Conservation (phyloP, 2,888 invertebrate species). For the Cephus nigrinus region DNA sequence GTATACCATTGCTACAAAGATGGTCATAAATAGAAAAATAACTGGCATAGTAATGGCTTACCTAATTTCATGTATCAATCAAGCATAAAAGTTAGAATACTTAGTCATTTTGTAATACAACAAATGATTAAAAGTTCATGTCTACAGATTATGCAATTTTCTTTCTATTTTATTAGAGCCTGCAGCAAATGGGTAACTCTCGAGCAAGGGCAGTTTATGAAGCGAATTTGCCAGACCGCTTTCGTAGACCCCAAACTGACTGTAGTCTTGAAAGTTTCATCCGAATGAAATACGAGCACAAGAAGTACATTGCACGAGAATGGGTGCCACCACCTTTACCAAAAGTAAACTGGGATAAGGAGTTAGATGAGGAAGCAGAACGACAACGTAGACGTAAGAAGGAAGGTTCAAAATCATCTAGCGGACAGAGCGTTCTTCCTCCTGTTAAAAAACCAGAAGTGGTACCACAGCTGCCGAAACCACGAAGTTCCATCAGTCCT, state of each 20-base stretch:
- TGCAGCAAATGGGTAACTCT: conserved; percentile 99
- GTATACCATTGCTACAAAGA: not conserved
- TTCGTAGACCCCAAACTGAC: conserved; percentile 94
- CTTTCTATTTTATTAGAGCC: conserved; percentile 66
- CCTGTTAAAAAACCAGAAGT: conserved; percentile 63
- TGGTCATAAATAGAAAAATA: not conserved
- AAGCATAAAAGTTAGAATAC: not conserved
- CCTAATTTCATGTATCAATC: not conserved
- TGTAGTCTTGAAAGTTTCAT: conserved; percentile 95
- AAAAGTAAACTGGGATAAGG: conserved; percentile 84
- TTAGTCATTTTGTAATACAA: not conserved
- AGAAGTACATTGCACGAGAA: conserved; percentile 98
- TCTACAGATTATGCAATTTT: conserved; percentile 1
- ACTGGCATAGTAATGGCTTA: not conserved
- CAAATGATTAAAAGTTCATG: conserved; percentile 3
- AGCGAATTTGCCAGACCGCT: conserved; percentile 95
- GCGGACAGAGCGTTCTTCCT: conserved; percentile 58
- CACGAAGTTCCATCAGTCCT: conserved; percentile 68
- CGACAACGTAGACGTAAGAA: conserved; percentile 83
- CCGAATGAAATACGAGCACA: conserved; percentile 97
- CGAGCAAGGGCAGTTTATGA: conserved; percentile 97
- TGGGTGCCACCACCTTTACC: conserved; percentile 92
- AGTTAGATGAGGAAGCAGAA: conserved; percentile 88
- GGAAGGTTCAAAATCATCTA: conserved; percentile 73
- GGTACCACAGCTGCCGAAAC: conserved; percentile 73